phyloP scores from a whole-genome alignment of 1,140 invertebrate species.

The Eumaeus atala region DNA sequence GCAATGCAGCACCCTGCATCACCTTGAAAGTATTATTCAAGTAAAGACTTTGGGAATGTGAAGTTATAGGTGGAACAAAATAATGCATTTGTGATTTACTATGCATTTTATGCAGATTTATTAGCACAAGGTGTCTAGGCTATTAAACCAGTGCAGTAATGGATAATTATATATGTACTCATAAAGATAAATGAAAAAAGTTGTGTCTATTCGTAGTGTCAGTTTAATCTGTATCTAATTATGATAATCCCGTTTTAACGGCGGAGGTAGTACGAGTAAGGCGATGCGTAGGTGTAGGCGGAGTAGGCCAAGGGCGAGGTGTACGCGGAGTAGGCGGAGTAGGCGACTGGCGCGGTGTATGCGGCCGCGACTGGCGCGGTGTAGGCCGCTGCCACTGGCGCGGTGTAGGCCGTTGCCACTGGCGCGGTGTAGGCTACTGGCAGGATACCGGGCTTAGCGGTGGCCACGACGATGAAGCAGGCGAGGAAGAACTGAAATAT shows the following conservation, averaged over 20 bases:
- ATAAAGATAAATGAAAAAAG: slow-evolving; percentile 30
- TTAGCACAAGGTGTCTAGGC: too few relatives aligned
- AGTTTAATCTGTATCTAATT: too few relatives aligned
- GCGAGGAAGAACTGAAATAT: slow-evolving; percentile 62
- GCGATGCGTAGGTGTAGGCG: slow-evolving; percentile 34
- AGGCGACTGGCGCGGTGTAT: slow-evolving; percentile 42
- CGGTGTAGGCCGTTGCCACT: slow-evolving; percentile 55
- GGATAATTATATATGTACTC: too few relatives aligned
- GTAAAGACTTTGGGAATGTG: too few relatives aligned
- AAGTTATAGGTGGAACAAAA: too few relatives aligned
- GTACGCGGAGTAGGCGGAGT: slow-evolving; percentile 40
- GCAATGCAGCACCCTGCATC: too few relatives aligned
- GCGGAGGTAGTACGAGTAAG: slow-evolving; percentile 41
- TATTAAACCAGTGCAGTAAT: too few relatives aligned
- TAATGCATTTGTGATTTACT: too few relatives aligned
- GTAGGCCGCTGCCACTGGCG: slow-evolving; percentile 46
- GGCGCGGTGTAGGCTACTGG: slow-evolving; percentile 44
- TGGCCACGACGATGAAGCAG: slow-evolving; percentile 39
- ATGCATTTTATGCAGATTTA: too few relatives aligned
- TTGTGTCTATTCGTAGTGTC: slow-evolving; percentile 34
- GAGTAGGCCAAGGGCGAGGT: slow-evolving; percentile 41
- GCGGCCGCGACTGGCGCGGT: slow-evolving; percentile 50
- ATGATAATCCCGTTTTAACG: slow-evolving; percentile 14
- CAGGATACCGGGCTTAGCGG: slow-evolving; percentile 29
- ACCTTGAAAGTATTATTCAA: too few relatives aligned